Conservation (phyloP, 2,888 invertebrate genomes). For the Noctua fimbriata region DNA sequence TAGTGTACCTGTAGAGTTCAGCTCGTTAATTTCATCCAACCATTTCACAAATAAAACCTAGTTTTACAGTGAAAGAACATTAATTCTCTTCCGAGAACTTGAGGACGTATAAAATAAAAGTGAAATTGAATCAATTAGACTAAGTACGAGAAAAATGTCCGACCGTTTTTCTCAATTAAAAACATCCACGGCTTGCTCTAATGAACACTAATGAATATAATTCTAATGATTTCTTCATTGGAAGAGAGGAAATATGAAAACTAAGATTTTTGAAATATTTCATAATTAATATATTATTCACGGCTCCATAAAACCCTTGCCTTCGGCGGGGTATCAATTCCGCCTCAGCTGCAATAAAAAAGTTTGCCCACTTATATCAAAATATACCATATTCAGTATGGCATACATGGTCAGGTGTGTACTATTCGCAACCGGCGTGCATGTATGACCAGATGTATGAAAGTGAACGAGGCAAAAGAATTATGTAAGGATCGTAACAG, state of each 20-base stretch:
- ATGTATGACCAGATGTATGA: no score
- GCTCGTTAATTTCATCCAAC: not conserved
- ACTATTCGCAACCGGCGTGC: no score
- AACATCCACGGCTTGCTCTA: slow-evolving; percentile 1
- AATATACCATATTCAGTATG: no score
- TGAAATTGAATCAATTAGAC: slow-evolving; percentile 22
- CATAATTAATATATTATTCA: no score
- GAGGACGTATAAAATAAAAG: not conserved
- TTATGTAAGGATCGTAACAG: no score
- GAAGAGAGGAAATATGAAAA: not conserved
- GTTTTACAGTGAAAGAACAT: not conserved
- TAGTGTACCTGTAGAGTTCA: not conserved
- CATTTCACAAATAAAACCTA: not conserved
- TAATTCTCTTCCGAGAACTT: not conserved
- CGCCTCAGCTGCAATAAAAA: no score
- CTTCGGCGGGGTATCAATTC: no score
- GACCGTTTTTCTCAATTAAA: slow-evolving; percentile 34
- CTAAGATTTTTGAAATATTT: no score
- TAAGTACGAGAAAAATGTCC: not conserved
- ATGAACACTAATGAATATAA: slow-evolving; percentile 7
- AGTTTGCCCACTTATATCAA: no score
- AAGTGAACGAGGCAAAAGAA: no score
- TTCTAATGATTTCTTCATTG: not conserved
- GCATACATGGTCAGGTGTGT: no score
- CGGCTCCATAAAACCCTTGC: no score